phyloP scores from a whole-genome alignment of 2,888 invertebrate genomes.

The Diadegma fenestrale region DNA sequence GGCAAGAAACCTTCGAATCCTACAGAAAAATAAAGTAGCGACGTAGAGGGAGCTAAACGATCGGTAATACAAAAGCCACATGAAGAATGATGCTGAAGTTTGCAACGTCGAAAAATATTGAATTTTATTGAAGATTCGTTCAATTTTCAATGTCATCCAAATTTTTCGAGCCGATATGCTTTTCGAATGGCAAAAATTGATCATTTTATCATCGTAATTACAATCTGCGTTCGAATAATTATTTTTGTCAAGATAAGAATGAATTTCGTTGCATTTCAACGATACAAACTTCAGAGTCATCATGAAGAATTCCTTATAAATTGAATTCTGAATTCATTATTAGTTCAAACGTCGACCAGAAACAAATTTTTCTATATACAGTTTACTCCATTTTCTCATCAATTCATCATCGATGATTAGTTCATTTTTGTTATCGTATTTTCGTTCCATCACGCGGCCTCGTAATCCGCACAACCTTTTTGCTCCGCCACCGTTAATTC shows the following conservation, averaged over 20 bases:
- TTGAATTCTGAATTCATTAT: too few relatives aligned
- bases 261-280: too few relatives aligned
- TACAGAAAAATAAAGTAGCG: constrained; percentile 18
- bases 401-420: not conserved
- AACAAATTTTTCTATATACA: not conserved
- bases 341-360: constrained; percentile 35
- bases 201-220: too few relatives aligned
- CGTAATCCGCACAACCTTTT: not conserved
- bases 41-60: constrained; percentile 25
- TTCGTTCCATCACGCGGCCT: not conserved
- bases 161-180: too few relatives aligned
- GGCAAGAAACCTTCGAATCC: constrained; percentile 11
- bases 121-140: too few relatives aligned
- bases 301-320: too few relatives aligned
- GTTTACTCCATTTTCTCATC: not conserved
- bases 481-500: not conserved
- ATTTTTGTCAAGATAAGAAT: too few relatives aligned
- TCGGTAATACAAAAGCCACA: constrained; percentile 22
- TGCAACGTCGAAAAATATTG: too few relatives aligned
- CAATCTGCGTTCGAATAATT: too few relatives aligned
- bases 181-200: too few relatives aligned
- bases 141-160: too few relatives aligned
- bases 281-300: too few relatives aligned
- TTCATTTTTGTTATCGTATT: not conserved
- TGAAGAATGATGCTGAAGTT: not conserved